A percentile compares a stretch with the other conserved stretches of the same genome.
These are phyloP conservation scores for Hemicrepidius hirtus DNA, from an alignment of 2,888 invertebrate species.

Conservation along the genomic window DNA sequence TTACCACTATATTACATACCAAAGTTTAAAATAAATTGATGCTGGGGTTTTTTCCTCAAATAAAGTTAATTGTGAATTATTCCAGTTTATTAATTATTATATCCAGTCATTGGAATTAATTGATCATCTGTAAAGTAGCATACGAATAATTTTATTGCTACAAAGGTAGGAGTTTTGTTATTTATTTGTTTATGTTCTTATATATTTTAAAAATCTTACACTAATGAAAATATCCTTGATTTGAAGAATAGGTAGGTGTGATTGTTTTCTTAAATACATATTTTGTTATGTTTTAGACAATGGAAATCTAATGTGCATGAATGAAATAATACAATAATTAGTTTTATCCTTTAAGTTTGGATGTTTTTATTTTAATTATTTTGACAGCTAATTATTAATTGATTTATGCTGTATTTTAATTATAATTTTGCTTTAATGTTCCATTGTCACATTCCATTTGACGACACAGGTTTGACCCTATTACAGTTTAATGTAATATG, in stretches of 20 bases:
- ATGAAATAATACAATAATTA: slow-evolving; percentile 3
- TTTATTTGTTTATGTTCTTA: slow-evolving; percentile 6
- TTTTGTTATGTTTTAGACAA: neutral
- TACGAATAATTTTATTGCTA: neutral
- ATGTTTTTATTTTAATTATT: slow-evolving; percentile 13
- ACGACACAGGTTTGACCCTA: neutral
- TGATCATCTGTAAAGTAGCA: neutral
- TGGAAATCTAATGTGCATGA: neutral
- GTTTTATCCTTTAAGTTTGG: neutral
- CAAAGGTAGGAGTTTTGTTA: neutral
- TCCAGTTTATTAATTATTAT: neutral
- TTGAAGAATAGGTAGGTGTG: neutral
- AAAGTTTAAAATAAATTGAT: neutral
- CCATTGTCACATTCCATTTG: slow-evolving; percentile 14
- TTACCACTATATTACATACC: neutral
- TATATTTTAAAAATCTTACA: neutral
- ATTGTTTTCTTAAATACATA: slow-evolving; percentile 9
- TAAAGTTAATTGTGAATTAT: neutral
- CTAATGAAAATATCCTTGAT: neutral
- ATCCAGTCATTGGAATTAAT: too few relatives aligned
- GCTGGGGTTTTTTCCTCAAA: neutral
- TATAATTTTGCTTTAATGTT: slow-evolving; percentile 17
- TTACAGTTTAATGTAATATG: neutral
- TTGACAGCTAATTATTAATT: slow-evolving; percentile 25
- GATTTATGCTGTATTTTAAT: slow-evolving; percentile 22